phyloP scores from a whole-genome alignment of 2,888 invertebrate genomes.

The Tetrapedia diversipes region DNA sequence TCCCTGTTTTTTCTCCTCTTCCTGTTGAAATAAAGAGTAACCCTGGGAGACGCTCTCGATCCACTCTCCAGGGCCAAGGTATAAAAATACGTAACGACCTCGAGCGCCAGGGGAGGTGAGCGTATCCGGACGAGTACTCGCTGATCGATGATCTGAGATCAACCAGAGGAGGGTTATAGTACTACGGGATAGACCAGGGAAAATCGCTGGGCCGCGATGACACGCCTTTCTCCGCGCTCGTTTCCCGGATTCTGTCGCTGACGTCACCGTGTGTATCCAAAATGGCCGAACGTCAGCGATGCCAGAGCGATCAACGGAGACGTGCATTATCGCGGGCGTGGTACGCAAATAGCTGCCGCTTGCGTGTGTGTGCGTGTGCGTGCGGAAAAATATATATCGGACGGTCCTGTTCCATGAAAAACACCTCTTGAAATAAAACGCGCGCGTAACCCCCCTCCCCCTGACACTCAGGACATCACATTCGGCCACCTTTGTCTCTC shows the following conservation, averaged over 20 bases:
- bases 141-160: slow-evolving; percentile 31
- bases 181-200: neutral
- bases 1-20: neutral
- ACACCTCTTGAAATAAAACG: slow-evolving; percentile 55
- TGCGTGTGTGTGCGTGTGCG: too few relatives aligned
- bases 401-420: slow-evolving; percentile 18
- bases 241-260: slow-evolving; percentile 53
- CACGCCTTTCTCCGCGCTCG: slow-evolving; percentile 38
- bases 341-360: slow-evolving; percentile 60
- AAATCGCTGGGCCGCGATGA: slow-evolving; percentile 26
- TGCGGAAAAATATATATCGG: slow-evolving; percentile 39
- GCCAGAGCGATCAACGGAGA: slow-evolving; percentile 39
- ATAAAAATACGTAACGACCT: slow-evolving; percentile 22
- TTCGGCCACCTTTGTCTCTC: slow-evolving; percentile 7
- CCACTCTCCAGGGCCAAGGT: neutral
- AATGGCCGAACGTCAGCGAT: slow-evolving; percentile 55
- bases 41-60: too few relatives aligned
- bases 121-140: neutral
- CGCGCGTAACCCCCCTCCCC: too few relatives aligned
- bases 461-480: slow-evolving; percentile 29
- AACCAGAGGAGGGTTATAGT: too few relatives aligned
- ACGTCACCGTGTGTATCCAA: slow-evolving; percentile 52
- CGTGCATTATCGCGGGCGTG: slow-evolving; percentile 56
- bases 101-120: neutral
- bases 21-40: neutral